These are phyloP conservation scores for Ceyx cyanopectus DNA, from an alignment of 2,113 vertebrate species.

Conservation along the genomic window DNA sequence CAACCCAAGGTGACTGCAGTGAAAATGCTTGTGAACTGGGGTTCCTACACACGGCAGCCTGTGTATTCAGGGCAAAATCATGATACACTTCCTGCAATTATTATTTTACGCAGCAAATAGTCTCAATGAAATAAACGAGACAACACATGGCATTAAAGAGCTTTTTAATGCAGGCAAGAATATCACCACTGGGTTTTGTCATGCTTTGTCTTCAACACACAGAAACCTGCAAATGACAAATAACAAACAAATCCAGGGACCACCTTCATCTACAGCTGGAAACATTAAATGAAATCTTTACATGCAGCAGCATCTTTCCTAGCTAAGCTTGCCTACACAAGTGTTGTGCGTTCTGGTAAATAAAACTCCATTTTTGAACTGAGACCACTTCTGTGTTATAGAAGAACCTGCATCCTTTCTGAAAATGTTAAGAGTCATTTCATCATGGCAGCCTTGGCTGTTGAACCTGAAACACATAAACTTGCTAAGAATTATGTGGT, in stretches of 20 bases:
- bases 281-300: background rate
- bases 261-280: background rate
- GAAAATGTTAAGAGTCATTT: conserved; percentile 11
- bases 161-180: background rate
- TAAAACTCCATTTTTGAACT: background rate
- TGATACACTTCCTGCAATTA: background rate
- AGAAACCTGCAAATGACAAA: background rate
- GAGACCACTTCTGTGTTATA: background rate
- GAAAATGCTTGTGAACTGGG: background rate
- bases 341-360: background rate
- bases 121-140: background rate
- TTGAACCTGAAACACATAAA: background rate
- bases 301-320: background rate
- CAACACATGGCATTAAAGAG: background rate
- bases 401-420: background rate
- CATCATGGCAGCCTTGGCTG: background rate
- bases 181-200: background rate
- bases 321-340: background rate
- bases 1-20: background rate
- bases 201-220: background rate
- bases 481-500: background rate
- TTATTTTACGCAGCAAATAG: background rate
- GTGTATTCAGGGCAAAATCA: background rate
- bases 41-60: background rate
- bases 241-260: background rate